phyloP scores from a whole-genome alignment of 2,888 invertebrate species.

The Microctonus hyperodae region DNA sequence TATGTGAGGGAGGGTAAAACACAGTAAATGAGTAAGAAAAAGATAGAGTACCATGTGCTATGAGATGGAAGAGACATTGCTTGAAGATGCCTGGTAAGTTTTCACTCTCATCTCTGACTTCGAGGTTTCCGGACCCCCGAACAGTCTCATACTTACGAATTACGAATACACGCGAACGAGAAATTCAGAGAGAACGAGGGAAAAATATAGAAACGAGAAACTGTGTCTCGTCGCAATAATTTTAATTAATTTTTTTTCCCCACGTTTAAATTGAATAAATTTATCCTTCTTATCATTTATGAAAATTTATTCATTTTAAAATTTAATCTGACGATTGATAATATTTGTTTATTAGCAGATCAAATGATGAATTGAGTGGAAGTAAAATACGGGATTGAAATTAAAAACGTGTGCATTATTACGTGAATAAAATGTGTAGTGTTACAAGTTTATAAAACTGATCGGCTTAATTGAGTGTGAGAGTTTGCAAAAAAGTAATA shows the following conservation, averaged over 20 bases:
- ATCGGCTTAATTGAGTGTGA: not conserved
- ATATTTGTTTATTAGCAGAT: not conserved
- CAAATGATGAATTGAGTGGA: too few species aligned
- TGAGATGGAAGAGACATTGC: constrained; percentile 44
- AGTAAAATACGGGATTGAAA: too few species aligned
- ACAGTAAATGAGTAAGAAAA: constrained; percentile 16
- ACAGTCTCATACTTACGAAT: not conserved
- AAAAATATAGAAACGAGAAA: not conserved
- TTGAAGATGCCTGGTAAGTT: constrained; percentile 45
- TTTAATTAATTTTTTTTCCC: not conserved
- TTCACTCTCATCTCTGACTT: constrained; percentile 55
- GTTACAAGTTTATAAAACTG: not conserved
- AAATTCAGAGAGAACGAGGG: not conserved
- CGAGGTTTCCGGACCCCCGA: constrained; percentile 50
- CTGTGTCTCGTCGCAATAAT: not conserved
- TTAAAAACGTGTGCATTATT: not conserved
- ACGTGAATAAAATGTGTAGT: not conserved
- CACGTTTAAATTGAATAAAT: too few species aligned
- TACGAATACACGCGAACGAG: not conserved
- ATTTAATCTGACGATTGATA: too few species aligned
- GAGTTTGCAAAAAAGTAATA: not conserved
- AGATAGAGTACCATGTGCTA: constrained; percentile 43
- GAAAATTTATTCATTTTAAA: too few species aligned
- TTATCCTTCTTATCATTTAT: too few species aligned
- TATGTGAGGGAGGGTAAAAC: constrained; percentile 31